Evolutionary conservation across 2,113 vertebrate genomes (phyloP), one percentile per base, ranked within the genome.

Genomic region (Brachirus orientalis): DNA sequence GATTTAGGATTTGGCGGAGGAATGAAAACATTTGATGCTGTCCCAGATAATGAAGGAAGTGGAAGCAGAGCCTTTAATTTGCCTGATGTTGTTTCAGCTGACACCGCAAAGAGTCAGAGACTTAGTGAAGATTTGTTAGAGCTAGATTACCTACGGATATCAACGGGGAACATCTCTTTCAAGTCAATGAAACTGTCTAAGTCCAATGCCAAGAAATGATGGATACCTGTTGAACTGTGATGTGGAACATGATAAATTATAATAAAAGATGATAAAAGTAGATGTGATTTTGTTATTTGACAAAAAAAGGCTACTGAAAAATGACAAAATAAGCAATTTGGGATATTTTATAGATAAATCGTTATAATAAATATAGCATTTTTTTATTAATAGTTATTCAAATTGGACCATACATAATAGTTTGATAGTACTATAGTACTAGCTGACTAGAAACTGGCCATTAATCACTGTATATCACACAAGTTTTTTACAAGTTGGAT

Each of bases 91-190:
- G 44, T 53, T 4, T 58, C 10, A n/a, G 8, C 20, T 2, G 18
- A 33, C 13, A 7, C 7, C 9, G 52, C 20, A 45, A 44, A 45
- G 53, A 60, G 35, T 17, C 59, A 19, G 43, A 16, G 28, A 3
- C 37, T 45, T 1, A 8, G 12, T 1, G 78, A 78, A 13, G 58
- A 86, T 50, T 17, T 57, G 57, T 14, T 19, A 1, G 78, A 88
- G 20, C 12, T 77, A 0, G 56, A 86, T 18, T 79, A 90, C 46
- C 73, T 87, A 1, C 55, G 2, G 16, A 79, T 17, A 55, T 79
- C 82, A 16, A 77, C 86, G 0, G 53, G 37, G 7, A 86, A 80
- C 38, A 3, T 83, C 37, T 82, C 65, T 19, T 89, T 87, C 63
- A 82, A 64, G 57, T 87, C 86, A 0, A 14, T 72, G 10, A 59